A percentile compares a stretch with the other conserved stretches of the same genome.
Conservation (phyloP, 2,113 vertebrate genomes). For the Bufo bufo region DNA sequence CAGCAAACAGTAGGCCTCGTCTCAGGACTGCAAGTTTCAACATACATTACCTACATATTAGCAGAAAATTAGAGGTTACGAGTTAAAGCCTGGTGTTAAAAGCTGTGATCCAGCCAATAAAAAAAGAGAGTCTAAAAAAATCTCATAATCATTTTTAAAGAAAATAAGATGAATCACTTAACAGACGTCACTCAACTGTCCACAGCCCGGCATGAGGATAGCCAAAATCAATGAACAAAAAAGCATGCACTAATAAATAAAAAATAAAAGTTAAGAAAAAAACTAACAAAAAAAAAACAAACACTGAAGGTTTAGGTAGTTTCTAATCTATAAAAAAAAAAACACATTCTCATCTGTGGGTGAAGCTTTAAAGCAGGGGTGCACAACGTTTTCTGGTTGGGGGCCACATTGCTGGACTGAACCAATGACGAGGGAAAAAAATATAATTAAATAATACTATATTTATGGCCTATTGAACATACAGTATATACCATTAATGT, state of each 20-base stretch:
- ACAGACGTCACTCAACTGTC: neutral
- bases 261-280: neutral
- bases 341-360: too few species aligned
- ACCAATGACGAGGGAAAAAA: too few species aligned
- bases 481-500: too few species aligned
- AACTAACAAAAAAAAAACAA: neutral
- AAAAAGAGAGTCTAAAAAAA: neutral
- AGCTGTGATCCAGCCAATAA: constrained; percentile 13
- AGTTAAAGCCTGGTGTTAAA: constrained; percentile 31
- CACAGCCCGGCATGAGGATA: neutral
- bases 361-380: too few species aligned
- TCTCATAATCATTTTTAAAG: neutral
- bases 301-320: too few species aligned
- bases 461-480: too few species aligned
- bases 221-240: neutral
- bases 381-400: too few species aligned
- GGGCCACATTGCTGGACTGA: too few species aligned
- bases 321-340: too few species aligned
- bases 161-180: neutral
- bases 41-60: constrained; percentile 20
- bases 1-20: neutral
- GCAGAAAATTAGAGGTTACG: constrained; percentile 10
- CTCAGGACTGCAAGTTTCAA: constrained; percentile 24
- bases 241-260: neutral
- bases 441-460: too few species aligned